Percentiles rank a stretch among this genome's conserved stretches.
phyloP scores from a whole-genome alignment of 2,797 vertebrate genomes.

The Poeciliopsis infans region DNA sequence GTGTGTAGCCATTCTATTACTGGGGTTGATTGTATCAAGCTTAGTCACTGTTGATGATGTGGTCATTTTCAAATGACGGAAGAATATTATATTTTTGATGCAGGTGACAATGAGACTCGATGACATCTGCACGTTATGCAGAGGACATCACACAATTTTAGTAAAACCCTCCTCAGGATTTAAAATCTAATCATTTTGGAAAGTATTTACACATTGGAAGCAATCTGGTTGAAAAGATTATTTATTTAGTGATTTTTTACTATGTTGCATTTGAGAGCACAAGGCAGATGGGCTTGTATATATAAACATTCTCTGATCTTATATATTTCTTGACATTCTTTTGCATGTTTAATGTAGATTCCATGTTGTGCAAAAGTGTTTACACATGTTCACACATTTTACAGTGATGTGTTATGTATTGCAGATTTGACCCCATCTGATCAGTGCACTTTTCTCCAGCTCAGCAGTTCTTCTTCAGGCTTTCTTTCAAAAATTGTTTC shows the following conservation, averaged over 20 bases:
- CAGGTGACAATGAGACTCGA: background rate
- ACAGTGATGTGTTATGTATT: background rate
- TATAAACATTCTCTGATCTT: background rate
- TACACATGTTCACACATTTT: background rate
- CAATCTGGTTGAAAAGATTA: background rate
- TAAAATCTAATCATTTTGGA: background rate
- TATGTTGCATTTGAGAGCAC: background rate
- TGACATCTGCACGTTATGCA: background rate
- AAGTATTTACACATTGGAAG: background rate
- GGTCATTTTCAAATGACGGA: background rate
- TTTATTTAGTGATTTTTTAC: background rate
- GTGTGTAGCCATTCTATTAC: slow-evolving; percentile 10
- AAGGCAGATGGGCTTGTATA: background rate
- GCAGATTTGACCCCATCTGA: background rate
- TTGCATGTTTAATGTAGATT: background rate
- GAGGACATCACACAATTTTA: background rate
- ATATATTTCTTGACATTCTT: background rate
- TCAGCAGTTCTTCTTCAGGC: background rate
- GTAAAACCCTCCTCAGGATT: background rate
- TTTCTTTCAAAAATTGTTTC: background rate
- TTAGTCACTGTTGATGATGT: slow-evolving; percentile 9
- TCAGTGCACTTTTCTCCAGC: background rate
- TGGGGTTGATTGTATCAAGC: background rate
- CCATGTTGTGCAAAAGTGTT: background rate
- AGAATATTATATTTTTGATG: background rate